Conservation (phyloP, 2,888 invertebrate genomes). For the Meteorus colon region DNA sequence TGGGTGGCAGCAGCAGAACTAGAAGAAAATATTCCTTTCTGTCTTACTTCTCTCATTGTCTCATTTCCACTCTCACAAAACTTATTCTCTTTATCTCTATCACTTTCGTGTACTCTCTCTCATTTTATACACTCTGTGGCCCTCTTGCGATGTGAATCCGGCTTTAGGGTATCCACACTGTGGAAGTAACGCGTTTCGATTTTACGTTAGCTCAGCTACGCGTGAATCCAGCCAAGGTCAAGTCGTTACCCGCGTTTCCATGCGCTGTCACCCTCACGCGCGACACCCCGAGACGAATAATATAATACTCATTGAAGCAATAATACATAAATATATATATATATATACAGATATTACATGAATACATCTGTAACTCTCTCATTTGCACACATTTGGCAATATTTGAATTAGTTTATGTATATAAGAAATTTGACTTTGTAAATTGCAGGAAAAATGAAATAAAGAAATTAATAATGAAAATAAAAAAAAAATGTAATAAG, state of each 20-base stretch:
- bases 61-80: constrained; percentile 43
- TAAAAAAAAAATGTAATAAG: not conserved
- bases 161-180: constrained; percentile 72
- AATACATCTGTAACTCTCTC: not conserved
- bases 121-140: constrained; percentile 45
- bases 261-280: constrained; percentile 55
- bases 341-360: not conserved
- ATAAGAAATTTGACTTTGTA: too few relatives aligned
- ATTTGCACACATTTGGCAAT: not conserved
- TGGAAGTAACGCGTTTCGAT: constrained; percentile 74
- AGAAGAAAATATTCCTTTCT: not conserved
- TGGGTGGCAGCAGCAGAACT: constrained; percentile 3
- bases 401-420: not conserved
- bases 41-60: not conserved
- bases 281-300: constrained; percentile 25
- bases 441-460: too few relatives aligned
- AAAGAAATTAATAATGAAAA: too few relatives aligned
- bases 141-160: constrained; percentile 64
- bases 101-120: constrained; percentile 43
- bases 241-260: constrained; percentile 70
- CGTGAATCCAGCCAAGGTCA: constrained; percentile 74
- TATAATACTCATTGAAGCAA: constrained; percentile 11
- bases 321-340: not conserved
- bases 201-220: constrained; percentile 74
- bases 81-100: constrained; percentile 32